Evolutionary conservation across 1,140 invertebrate species (phyloP), one percentile per base, ranked within the genome.

Genomic region (Zaprionus taronus): DNA sequence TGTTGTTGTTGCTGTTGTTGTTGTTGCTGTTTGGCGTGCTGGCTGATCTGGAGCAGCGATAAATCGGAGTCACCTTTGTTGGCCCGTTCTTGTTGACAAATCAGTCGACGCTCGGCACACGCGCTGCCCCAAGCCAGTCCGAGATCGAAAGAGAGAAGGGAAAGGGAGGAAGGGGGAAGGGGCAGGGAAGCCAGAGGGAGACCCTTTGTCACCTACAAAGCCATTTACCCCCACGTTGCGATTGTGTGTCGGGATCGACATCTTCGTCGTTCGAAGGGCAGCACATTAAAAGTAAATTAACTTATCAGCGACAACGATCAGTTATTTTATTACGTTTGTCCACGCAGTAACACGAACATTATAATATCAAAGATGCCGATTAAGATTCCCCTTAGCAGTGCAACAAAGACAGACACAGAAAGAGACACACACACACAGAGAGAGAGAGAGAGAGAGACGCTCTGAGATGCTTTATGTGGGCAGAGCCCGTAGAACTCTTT

Each of bases 281-380:
- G 79, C 90, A 90, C 90, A 91, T 91, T 91, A 91, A 91, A 91
- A 91, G 90, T 91, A 91, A 91, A 91, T 91, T 91, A 91, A 91
- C 90, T 91, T 91, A 91, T 91, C 90, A 91, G 90, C 90, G 80
- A 91, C 90, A 91, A 91, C 84, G 90, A 91, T 91, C 90, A 90
- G 90, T 91, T 91, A 91, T 91, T 91, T 91, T 91, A 91, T 91
- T 91, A 91, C 90, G 90, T 89, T 91, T 91, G 90, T 91, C 90
- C 90, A 91, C 90, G 85, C 84, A 89, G 90, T 83, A 91, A 91
- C 90, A 91, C 90, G 90, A 91, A 91, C 90, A 91, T 91, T 91
- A 91, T 91, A 91, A 91, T 91, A 90, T 91, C 90, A 91, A 91
- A 91, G 85, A 90, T 90, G 86, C 85, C 85, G 85, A 90, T 90